Evolutionary conservation across 23 tunicate genomes (phyloP).

Genomic region (Styela clava): DNA sequence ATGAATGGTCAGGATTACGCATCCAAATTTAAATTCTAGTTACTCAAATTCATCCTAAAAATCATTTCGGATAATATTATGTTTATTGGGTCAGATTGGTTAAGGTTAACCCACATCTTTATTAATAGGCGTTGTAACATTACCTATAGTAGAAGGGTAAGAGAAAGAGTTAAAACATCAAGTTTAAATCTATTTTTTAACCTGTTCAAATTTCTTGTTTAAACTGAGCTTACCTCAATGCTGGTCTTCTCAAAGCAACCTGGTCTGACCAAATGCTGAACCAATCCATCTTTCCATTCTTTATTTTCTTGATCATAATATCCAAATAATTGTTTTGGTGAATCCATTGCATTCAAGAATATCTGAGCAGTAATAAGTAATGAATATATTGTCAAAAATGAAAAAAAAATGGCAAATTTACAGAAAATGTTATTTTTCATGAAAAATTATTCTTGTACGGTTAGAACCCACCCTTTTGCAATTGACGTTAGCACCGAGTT

Average conservation of each 20-base stretch:
- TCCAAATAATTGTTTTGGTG: slow-evolving; percentile 63
- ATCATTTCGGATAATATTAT: too few species aligned
- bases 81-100: too few species aligned
- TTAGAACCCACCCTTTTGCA: slow-evolving; percentile 43
- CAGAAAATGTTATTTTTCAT: not conserved
- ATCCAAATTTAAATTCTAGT: too few species aligned
- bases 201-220: too few species aligned
- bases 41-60: too few species aligned
- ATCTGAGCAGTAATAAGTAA: slow-evolving; percentile 41
- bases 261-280: slow-evolving; percentile 65
- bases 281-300: slow-evolving; percentile 86
- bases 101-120: too few species aligned
- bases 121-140: too few species aligned
- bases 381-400: too few species aligned
- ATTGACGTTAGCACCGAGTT: slow-evolving; percentile 47
- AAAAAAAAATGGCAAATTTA: not conserved
- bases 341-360: slow-evolving; percentile 78
- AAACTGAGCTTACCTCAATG: not conserved
- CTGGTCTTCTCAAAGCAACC: slow-evolving; percentile 32
- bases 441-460: not conserved
- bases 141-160: too few species aligned
- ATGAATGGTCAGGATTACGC: too few species aligned
- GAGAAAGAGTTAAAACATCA: too few species aligned
- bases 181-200: too few species aligned
- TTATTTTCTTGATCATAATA: slow-evolving; percentile 64